Evolutionary conservation across 2,888 invertebrate genomes (phyloP).

Genomic region (Ectropis crepuscularia): DNA sequence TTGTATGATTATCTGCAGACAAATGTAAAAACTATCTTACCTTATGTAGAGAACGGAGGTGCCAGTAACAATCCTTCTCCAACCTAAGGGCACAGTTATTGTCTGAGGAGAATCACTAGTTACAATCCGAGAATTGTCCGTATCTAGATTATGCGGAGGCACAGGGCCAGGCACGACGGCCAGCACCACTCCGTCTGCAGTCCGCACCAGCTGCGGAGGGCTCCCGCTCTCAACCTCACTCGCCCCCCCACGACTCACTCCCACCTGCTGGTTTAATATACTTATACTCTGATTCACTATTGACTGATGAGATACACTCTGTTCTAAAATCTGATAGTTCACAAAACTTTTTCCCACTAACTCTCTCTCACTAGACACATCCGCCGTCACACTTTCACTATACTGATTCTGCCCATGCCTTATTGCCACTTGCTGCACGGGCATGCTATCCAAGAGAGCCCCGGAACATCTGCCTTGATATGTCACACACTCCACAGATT

Average conservation of each 20-base stretch:
- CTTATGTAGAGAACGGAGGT: conserved; percentile 76
- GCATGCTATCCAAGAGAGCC: conserved; percentile 63
- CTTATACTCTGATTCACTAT: conserved; percentile 82
- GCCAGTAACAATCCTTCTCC: conserved; percentile 77
- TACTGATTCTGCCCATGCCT: conserved; percentile 67
- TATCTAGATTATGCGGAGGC: conserved; percentile 58
- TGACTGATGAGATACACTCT: conserved; percentile 81
- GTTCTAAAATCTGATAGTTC: conserved; percentile 83
- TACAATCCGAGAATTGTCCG: conserved; percentile 66
- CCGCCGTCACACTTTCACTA: conserved; percentile 68
- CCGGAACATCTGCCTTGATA: conserved; percentile 69
- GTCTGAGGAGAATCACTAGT: conserved; percentile 74
- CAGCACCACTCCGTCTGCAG: conserved; percentile 77
- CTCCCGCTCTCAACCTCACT: conserved; percentile 68
- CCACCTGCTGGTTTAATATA: conserved; percentile 81
- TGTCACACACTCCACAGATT: conserved; percentile 60
- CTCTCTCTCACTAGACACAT: conserved; percentile 70
- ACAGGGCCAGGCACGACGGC: conserved; percentile 72
- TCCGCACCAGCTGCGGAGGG: conserved; percentile 73
- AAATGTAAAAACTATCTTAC: conserved; percentile 50
- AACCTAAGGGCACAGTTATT: conserved; percentile 79
- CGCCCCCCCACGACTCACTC: conserved; percentile 69
- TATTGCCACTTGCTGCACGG: conserved; percentile 63
- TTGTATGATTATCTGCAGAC: background rate
- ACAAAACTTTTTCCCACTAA: conserved; percentile 73